phyloP scores from a whole-genome alignment of 2,888 invertebrate species.

The Alcis repandata region DNA sequence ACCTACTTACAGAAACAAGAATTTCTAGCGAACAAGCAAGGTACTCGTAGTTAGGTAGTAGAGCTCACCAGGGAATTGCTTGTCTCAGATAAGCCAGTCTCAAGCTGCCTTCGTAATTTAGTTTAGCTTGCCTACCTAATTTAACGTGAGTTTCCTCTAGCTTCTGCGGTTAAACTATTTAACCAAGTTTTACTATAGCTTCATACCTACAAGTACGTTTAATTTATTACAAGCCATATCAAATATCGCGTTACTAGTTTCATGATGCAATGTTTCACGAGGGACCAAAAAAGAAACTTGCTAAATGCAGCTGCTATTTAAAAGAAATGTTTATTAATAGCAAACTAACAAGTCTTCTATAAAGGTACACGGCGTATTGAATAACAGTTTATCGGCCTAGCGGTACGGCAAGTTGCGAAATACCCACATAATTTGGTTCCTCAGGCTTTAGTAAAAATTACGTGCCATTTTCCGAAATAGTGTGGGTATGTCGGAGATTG shows the following conservation, averaged over 20 bases:
- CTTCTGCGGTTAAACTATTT: conserved; percentile 19
- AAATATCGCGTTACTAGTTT: too few relatives aligned
- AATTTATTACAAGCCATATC: too few relatives aligned
- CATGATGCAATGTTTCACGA: too few relatives aligned
- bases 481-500: conserved; percentile 36
- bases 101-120: conserved; percentile 48
- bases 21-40: conserved; percentile 31
- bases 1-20: conserved; percentile 37
- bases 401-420: not conserved
- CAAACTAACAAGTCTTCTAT: not conserved
- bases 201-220: not conserved
- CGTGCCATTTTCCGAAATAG: conserved; percentile 13
- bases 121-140: conserved; percentile 44
- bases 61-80: conserved; percentile 50
- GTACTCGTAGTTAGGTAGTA: conserved; percentile 49
- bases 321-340: not conserved
- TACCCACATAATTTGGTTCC: not conserved
- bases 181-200: not conserved
- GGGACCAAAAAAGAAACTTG: too few relatives aligned
- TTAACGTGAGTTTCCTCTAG: conserved; percentile 27
- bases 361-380: not conserved
- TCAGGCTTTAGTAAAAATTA: conserved; percentile 25
- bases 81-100: conserved; percentile 52
- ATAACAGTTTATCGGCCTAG: not conserved
- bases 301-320: too few relatives aligned